Conservation (phyloP, 2,113 vertebrate species). For the Alaudala cheleensis region DNA sequence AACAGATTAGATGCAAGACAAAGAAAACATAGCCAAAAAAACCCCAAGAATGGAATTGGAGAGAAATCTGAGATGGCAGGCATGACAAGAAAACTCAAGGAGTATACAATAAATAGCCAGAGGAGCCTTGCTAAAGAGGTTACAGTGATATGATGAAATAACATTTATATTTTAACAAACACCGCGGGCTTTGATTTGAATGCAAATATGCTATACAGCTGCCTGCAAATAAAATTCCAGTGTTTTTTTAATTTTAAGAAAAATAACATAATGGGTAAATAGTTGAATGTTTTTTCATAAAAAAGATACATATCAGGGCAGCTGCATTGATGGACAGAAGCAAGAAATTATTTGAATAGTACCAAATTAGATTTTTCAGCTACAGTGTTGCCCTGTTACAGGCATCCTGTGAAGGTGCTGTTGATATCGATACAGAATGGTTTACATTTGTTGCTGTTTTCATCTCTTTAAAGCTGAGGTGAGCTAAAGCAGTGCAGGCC, state of each 20-base stretch:
- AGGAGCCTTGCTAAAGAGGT: background rate
- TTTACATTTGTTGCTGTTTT: background rate
- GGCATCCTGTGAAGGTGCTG: background rate
- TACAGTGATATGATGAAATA: background rate
- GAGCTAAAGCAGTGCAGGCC: background rate
- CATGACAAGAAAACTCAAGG: background rate
- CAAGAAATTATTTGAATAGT: background rate
- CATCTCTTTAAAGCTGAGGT: background rate
- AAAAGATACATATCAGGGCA: rapidly evolving
- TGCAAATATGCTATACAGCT: background rate
- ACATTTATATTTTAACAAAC: background rate
- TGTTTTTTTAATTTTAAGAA: background rate
- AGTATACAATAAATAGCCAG: background rate
- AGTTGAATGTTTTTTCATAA: background rate
- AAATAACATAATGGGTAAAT: background rate
- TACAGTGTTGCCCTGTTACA: background rate
- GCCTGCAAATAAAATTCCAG: background rate
- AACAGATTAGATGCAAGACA: background rate
- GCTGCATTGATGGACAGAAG: background rate
- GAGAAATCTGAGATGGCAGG: background rate
- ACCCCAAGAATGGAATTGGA: background rate
- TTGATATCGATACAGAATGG: background rate
- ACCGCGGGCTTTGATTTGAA: background rate
- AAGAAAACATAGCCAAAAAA: background rate
- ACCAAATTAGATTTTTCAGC: background rate